Evolutionary conservation across 1,140 invertebrate genomes (phyloP).

Genomic region (Lasaia peninsularis): DNA sequence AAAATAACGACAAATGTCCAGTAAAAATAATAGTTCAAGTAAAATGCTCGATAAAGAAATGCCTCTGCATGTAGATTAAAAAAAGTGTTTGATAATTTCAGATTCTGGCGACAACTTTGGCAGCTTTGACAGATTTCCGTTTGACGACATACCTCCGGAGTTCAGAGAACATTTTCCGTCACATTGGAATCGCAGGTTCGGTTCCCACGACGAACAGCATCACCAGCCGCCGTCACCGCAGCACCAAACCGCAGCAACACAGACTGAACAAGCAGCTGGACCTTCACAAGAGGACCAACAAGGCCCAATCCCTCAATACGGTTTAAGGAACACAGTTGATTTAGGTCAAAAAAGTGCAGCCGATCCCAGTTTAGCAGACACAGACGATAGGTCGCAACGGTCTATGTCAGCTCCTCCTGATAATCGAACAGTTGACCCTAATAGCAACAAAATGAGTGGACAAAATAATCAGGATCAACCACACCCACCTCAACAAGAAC

Average conservation of each 20-base stretch:
- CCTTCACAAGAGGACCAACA: conserved; percentile 39
- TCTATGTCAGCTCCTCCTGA: conserved; percentile 84
- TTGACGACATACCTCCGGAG: conserved; percentile 79
- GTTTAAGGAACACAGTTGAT: conserved; percentile 86
- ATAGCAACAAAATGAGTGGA: conserved; percentile 65
- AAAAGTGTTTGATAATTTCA: conserved; percentile 60
- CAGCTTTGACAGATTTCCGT: conserved; percentile 78
- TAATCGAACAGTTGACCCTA: conserved; percentile 49
- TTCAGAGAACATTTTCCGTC: conserved; percentile 79
- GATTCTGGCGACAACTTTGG: conserved; percentile 67
- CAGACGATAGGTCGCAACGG: conserved; percentile 79
- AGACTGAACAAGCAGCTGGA: conserved; percentile 63
- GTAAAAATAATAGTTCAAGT: too few relatives aligned
- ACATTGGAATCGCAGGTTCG: conserved; percentile 72
- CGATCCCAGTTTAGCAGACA: conserved; percentile 75
- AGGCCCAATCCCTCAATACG: conserved; percentile 81
- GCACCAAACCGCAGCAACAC: conserved; percentile 70
- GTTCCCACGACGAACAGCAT: conserved; percentile 49
- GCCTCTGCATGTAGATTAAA: conserved; percentile 40
- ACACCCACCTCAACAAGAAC: conserved; percentile 43
- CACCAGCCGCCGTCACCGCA: conserved; percentile 42
- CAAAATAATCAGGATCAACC: conserved; percentile 49
- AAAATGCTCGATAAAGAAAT: neutral
- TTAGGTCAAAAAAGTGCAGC: conserved; percentile 83
- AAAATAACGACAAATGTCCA: too few relatives aligned